Evolutionary conservation across 2,888 invertebrate species (phyloP).

Genomic region (Parnassius smintheus): DNA sequence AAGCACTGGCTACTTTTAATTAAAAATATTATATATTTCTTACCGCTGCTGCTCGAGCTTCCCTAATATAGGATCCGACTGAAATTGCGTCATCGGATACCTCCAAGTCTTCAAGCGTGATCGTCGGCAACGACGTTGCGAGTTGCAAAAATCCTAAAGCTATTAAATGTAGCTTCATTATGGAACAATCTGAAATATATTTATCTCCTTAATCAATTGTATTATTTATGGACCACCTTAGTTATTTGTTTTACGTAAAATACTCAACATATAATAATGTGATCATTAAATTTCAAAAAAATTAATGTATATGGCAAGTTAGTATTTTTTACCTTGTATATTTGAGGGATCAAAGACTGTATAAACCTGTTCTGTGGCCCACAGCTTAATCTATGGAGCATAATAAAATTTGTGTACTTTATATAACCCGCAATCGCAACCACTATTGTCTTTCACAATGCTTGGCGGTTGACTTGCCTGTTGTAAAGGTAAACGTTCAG

Average conservation of each 20-base stretch:
- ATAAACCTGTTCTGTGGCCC: constrained; percentile 35
- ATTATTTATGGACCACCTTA: no score
- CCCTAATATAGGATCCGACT: constrained; percentile 80
- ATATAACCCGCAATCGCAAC: constrained; percentile 69
- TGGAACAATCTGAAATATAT: constrained; percentile 36
- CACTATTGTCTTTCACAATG: constrained; percentile 59
- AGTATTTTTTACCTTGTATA: no score
- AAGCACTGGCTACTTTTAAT: no score
- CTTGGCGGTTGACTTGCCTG: constrained; percentile 33
- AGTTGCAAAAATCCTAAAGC: constrained; percentile 54
- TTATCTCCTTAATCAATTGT: constrained; percentile 5
- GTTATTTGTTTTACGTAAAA: no score
- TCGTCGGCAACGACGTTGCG: constrained; percentile 46
- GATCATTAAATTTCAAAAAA: no score
- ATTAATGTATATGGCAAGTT: no score
- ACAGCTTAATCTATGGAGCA: constrained; percentile 50
- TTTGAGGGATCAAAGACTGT: no score
- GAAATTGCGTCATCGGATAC: constrained; percentile 75
- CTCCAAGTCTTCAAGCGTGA: constrained; percentile 59
- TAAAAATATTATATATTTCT: constrained; percentile 33
- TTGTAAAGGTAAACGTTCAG: constrained; percentile 27
- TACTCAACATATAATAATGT: no score
- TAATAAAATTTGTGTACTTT: constrained; percentile 61
- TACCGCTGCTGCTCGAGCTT: constrained; percentile 78
- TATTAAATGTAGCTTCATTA: constrained; percentile 47